These are phyloP conservation scores for Melanaphis sacchari DNA, from an alignment of 1,140 invertebrate genomes.

Conservation along the genomic window DNA sequence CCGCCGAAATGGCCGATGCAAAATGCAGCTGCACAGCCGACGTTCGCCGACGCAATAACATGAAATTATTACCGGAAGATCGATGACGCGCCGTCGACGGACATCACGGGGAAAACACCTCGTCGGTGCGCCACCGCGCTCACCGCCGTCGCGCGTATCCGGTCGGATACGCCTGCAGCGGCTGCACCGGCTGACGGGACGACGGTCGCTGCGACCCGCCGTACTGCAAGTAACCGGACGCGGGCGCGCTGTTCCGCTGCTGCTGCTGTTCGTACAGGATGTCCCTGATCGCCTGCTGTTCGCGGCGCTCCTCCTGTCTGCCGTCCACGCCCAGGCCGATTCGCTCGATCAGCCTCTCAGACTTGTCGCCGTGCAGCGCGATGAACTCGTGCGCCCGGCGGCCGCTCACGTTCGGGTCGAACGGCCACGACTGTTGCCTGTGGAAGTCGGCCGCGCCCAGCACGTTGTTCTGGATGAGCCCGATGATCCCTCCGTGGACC, in stretches of 20 bases:
- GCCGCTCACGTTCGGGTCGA: slow-evolving; percentile 60
- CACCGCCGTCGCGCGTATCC: too few relatives aligned
- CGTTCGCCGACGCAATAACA: too few relatives aligned
- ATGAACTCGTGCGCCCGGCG: slow-evolving; percentile 60
- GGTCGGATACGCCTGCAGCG: too few relatives aligned
- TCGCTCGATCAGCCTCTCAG: slow-evolving; percentile 60
- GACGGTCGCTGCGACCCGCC: background rate
- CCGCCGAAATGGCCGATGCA: too few relatives aligned
- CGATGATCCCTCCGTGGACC: background rate
- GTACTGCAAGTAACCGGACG: background rate
- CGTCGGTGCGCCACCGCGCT: too few relatives aligned
- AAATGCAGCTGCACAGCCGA: too few relatives aligned
- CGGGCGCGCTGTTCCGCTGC: background rate
- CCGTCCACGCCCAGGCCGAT: slow-evolving; percentile 61
- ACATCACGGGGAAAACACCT: too few relatives aligned
- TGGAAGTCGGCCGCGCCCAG: slow-evolving; percentile 57
- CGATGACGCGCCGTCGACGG: too few relatives aligned
- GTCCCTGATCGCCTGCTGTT: slow-evolving; percentile 60
- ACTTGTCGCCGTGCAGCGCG: slow-evolving; percentile 60
- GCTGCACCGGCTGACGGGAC: too few relatives aligned
- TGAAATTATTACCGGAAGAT: too few relatives aligned
- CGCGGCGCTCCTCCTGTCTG: slow-evolving; percentile 56
- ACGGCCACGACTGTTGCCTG: slow-evolving; percentile 60
- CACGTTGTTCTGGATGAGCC: slow-evolving; percentile 58
- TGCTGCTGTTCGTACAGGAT: slow-evolving; percentile 52